A percentile compares a stretch with the other conserved stretches of the same genome.
Conservation (phyloP, 2,113 vertebrate species). For the Steatornis caripensis region DNA sequence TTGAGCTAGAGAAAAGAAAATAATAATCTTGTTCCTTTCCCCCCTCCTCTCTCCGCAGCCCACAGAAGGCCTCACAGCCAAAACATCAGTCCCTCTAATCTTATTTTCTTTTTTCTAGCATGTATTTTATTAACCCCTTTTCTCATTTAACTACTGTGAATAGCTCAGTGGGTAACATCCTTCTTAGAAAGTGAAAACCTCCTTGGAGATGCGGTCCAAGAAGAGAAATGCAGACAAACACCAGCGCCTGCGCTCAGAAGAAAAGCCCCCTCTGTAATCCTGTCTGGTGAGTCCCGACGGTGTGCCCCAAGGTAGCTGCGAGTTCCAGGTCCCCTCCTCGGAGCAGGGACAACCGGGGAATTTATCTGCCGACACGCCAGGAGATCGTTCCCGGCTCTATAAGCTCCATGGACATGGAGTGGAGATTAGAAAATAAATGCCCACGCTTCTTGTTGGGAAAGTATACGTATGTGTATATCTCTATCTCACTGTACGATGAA, state of each 20-base stretch:
- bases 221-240: slow-evolving; percentile 68
- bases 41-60: neutral
- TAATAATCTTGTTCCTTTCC: slow-evolving; percentile 66
- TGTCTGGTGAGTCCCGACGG: slow-evolving; percentile 50
- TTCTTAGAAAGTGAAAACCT: slow-evolving; percentile 71
- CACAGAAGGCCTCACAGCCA: slow-evolving; percentile 63
- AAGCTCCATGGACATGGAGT: neutral
- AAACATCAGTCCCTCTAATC: slow-evolving; percentile 69
- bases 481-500: neutral
- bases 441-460: neutral
- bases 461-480: fast-evolving
- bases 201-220: slow-evolving; percentile 65
- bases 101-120: slow-evolving; percentile 72
- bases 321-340: slow-evolving; percentile 23
- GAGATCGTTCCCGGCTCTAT: neutral
- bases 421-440: neutral
- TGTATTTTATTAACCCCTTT: slow-evolving; percentile 77
- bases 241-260: slow-evolving; percentile 26
- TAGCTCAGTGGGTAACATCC: slow-evolving; percentile 77
- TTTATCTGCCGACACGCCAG: neutral
- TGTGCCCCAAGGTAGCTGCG: slow-evolving; percentile 5
- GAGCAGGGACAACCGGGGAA: slow-evolving; percentile 27
- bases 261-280: slow-evolving; percentile 69
- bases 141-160: slow-evolving; percentile 76
- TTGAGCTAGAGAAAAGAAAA: slow-evolving; percentile 53